phyloP scores from a whole-genome alignment of 1,140 invertebrate species.

The Babylonia areolata region DNA sequence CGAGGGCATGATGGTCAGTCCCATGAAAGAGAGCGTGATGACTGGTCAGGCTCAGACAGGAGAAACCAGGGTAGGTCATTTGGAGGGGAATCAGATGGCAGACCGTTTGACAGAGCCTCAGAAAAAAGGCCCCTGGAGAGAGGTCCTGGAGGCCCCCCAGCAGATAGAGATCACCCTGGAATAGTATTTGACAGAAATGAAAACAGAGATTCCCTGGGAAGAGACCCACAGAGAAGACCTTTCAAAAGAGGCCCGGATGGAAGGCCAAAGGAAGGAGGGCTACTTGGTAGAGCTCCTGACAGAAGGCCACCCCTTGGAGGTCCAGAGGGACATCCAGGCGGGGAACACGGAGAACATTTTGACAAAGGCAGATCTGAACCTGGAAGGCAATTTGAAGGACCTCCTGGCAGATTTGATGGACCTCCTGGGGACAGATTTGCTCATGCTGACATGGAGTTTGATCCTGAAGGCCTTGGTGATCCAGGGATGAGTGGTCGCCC shows the following conservation, averaged over 20 bases:
- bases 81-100: neutral
- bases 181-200: neutral
- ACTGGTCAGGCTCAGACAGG: neutral
- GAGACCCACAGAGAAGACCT: neutral
- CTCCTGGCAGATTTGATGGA: constrained; percentile 25
- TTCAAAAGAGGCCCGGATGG: neutral
- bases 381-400: constrained; percentile 29
- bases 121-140: too few relatives aligned
- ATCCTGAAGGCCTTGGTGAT: neutral
- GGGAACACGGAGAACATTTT: neutral
- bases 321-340: neutral
- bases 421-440: neutral
- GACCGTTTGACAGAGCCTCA: neutral
- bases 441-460: neutral
- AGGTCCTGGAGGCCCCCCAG: neutral
- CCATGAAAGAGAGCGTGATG: neutral
- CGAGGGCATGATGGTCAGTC: neutral
- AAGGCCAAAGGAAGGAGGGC: neutral
- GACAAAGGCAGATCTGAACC: neutral
- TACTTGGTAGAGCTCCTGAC: neutral
- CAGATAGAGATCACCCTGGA: neutral
- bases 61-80: neutral
- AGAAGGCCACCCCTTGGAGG: neutral
- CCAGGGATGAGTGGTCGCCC: neutral
- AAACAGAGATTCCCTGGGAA: neutral